Conservation (phyloP, 2,888 invertebrate species). For the Hecatera dysodea region DNA sequence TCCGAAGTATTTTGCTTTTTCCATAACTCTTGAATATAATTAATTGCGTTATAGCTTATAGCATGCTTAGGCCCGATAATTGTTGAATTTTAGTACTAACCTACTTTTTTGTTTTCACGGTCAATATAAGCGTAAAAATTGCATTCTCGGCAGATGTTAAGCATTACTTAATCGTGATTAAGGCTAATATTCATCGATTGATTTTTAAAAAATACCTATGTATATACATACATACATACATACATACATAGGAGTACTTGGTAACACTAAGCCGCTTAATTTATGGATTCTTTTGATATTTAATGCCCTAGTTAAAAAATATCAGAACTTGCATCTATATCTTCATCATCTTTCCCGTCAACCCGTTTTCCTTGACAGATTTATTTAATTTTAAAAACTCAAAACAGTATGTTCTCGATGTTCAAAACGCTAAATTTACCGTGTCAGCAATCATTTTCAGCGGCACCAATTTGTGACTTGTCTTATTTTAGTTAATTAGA, state of each 20-base stretch:
- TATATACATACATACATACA: no score
- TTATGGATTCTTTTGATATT: not conserved
- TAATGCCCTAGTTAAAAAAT: not conserved
- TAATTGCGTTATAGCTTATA: not conserved
- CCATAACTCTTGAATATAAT: not conserved
- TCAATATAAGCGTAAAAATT: slow-evolving; percentile 75
- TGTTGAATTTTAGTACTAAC: slow-evolving; percentile 62
- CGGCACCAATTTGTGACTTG: slow-evolving; percentile 81
- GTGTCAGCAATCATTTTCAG: slow-evolving; percentile 68
- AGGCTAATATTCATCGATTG: slow-evolving; percentile 12
- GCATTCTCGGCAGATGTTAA: slow-evolving; percentile 70
- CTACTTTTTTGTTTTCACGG: slow-evolving; percentile 75
- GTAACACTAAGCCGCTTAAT: not conserved
- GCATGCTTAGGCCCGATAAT: slow-evolving; percentile 7
- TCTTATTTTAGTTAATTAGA: slow-evolving; percentile 84
- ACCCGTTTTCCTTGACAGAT: slow-evolving; percentile 68
- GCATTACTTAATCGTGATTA: slow-evolving; percentile 71
- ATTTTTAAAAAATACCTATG: slow-evolving; percentile 19
- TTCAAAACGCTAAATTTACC: slow-evolving; percentile 79
- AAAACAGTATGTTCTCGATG: slow-evolving; percentile 74
- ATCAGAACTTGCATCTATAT: not conserved
- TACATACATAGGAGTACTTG: no score
- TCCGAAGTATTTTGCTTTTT: not conserved
- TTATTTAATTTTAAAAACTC: slow-evolving; percentile 73
- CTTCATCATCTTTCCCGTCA: slow-evolving; percentile 60